Evolutionary conservation across 2,797 vertebrate species (phyloP).

Genomic region (Channallabes apus): DNA sequence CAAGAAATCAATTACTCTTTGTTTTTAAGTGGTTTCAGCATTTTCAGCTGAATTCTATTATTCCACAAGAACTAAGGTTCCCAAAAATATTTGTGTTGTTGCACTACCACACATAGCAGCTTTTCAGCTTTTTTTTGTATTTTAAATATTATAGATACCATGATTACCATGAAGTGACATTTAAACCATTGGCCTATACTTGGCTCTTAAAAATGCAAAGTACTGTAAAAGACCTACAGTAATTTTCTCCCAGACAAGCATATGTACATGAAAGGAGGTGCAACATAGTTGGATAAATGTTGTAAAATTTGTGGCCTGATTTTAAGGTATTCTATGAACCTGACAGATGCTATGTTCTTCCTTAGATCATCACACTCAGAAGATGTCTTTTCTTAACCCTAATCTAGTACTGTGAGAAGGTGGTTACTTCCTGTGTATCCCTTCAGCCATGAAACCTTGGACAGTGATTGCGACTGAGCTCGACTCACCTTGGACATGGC

Average conservation of each 20-base stretch:
- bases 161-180: no score
- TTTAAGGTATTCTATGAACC: neutral
- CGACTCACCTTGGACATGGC: conserved; percentile 84
- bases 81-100: no score
- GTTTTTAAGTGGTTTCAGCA: no score
- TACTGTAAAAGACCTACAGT: no score
- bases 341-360: neutral
- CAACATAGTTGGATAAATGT: neutral
- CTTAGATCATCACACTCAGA: neutral
- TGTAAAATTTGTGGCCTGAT: neutral
- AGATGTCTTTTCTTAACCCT: neutral
- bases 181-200: no score
- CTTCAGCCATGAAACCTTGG: neutral
- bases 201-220: no score
- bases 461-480: neutral
- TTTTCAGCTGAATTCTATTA: no score
- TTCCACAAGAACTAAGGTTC: no score
- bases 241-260: neutral
- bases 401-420: neutral
- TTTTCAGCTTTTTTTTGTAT: no score
- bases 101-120: no score
- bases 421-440: neutral
- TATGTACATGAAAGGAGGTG: neutral
- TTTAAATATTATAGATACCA: no score
- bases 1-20: no score